Conservation (phyloP, 2,113 vertebrate genomes). For the Crocuta crocuta region DNA sequence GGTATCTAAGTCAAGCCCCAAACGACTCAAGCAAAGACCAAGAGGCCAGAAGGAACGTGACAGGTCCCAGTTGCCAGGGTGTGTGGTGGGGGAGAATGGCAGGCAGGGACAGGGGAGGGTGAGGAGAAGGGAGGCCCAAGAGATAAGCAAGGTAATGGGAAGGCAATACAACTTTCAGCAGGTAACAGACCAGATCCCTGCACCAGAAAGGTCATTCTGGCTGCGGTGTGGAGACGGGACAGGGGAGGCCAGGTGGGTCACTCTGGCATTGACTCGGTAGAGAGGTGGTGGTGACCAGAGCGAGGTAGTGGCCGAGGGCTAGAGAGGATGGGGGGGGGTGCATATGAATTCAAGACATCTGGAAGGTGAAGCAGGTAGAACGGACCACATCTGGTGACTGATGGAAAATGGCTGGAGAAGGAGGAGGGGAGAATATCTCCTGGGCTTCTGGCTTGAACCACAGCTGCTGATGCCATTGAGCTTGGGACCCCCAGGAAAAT, state of each 20-base stretch:
- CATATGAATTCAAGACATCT: too few species aligned
- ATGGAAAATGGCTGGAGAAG: accelerated
- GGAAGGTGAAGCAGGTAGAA: background rate
- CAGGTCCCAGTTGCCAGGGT: background rate
- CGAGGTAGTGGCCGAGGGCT: background rate
- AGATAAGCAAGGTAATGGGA: background rate
- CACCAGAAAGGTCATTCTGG: background rate
- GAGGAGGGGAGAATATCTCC: background rate
- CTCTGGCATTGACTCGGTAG: background rate
- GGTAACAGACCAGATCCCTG: background rate
- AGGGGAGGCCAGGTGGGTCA: background rate
- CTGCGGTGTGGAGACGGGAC: background rate
- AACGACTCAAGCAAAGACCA: background rate
- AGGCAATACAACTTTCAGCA: background rate
- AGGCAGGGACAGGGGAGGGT: background rate
- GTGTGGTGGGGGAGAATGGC: too few species aligned
- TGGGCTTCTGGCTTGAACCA: background rate
- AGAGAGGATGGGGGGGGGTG: too few species aligned
- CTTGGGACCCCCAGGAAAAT: background rate
- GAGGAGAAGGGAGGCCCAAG: background rate
- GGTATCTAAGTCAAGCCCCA: background rate
- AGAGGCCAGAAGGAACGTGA: background rate
- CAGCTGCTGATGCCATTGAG: background rate
- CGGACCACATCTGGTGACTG: background rate
- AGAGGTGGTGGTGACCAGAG: background rate